These are phyloP conservation scores for Thymallus thymallus DNA, from an alignment of 2,113 vertebrate species.

Conservation along the genomic window DNA sequence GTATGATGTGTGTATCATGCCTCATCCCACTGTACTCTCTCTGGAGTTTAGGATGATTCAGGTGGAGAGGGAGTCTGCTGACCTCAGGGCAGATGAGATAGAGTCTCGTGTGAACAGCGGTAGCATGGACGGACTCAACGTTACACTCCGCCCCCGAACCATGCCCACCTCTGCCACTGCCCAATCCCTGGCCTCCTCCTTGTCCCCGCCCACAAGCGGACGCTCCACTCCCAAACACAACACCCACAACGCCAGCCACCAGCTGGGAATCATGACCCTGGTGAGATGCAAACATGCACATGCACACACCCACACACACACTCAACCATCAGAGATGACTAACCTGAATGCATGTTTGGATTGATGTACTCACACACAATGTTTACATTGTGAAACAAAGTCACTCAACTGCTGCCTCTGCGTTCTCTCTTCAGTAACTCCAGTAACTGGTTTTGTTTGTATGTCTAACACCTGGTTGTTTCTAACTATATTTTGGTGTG, in stretches of 20 bases:
- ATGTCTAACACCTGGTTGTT: slow-evolving; percentile 16
- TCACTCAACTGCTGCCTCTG: too few species aligned
- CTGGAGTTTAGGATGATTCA: slow-evolving; percentile 87
- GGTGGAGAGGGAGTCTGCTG: slow-evolving; percentile 92
- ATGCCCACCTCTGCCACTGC: slow-evolving; percentile 92
- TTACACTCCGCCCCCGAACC: slow-evolving; percentile 84
- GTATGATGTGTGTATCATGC: too few species aligned
- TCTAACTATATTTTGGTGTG: slow-evolving; percentile 39
- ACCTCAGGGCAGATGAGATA: slow-evolving; percentile 88
- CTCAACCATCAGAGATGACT: too few species aligned
- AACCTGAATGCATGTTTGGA: not conserved
- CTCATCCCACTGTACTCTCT: not conserved
- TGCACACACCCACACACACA: slow-evolving; percentile 2
- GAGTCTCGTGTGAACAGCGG: slow-evolving; percentile 89
- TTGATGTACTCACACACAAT: too few species aligned
- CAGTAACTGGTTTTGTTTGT: not conserved
- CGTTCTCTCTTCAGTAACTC: too few species aligned
- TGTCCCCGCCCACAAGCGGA: slow-evolving; percentile 85
- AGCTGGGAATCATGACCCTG: slow-evolving; percentile 96
- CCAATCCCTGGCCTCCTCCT: slow-evolving; percentile 88
- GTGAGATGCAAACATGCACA: slow-evolving; percentile 68
- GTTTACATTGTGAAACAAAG: too few species aligned
- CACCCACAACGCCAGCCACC: slow-evolving; percentile 85
- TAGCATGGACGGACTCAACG: slow-evolving; percentile 93
- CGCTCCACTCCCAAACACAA: slow-evolving; percentile 88